Evolutionary conservation across 2,888 invertebrate genomes (phyloP), one percentile per base, ranked within the genome.

Genomic region (Trisateles emortualis): DNA sequence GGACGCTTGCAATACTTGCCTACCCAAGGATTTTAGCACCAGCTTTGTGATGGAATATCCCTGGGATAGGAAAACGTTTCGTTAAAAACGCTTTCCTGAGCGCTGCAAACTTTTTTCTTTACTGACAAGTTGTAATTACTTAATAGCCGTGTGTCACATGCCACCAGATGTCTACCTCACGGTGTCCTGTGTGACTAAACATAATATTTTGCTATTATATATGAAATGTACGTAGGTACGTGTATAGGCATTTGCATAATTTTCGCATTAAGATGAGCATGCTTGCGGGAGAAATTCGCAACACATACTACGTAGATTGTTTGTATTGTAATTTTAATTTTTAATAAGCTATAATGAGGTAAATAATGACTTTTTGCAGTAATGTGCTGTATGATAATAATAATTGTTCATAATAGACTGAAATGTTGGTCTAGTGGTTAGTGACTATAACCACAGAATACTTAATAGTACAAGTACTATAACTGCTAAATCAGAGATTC

Each of bases 231-330:
- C 14, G 24, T 24, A 14, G 5, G 24, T 19, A 19, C 8, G 1
- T 26, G 8, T 24, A 19, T 38, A 39, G 29, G 26, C 35, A 50
- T 36, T 64, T 45, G 67, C 47, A 66, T 64, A 66, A 52, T 66
- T 62, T 50, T 29, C 49, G 58, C 64, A 32, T 64, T 66, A 42
- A 33, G 36, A 39, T 49, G 56, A 43, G 48, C 1, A 24, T 32
- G 39, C 19, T 56, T 39, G 57, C 9, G 0, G 49, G 64, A 43
- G 64, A 64, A 66, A 64, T 66, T 66, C 38, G 53, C 67, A 9
- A 47, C 32, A 8, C 22, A 35, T 17, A 5, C 13, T 36, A 22
- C 22, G 1, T 38, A 38, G 6, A 1, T 39, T 11, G 10, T 39
- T 39, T 24, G 22, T 22, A 22, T 11, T 13, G 24, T 39, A 39